Evolutionary conservation across 1,140 invertebrate species (phyloP).

Genomic region (Euborellia annulipes): DNA sequence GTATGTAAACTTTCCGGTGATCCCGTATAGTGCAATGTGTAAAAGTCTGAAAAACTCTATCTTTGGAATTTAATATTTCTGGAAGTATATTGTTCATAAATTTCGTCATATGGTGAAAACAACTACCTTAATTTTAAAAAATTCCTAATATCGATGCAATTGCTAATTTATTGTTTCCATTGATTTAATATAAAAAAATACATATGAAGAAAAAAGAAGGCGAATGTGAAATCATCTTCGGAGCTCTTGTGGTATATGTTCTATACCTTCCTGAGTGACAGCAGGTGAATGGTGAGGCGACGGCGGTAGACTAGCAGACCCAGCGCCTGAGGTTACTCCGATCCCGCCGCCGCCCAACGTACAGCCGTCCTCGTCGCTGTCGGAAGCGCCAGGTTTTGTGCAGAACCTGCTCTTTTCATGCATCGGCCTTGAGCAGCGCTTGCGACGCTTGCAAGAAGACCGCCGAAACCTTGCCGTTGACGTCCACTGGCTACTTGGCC

Average conservation of each 20-base stretch:
- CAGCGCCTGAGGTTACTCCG: slow-evolving; percentile 21
- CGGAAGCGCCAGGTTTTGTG: slow-evolving; percentile 39
- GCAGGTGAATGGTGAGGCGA: slow-evolving; percentile 56
- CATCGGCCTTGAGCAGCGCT: slow-evolving; percentile 29
- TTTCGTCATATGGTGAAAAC: too few species aligned
- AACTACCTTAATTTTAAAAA: too few species aligned
- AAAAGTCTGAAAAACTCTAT: too few species aligned
- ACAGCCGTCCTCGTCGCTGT: slow-evolving; percentile 25
- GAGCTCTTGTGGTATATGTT: slow-evolving; percentile 8
- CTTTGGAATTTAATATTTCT: too few species aligned
- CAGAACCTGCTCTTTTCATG: slow-evolving; percentile 41
- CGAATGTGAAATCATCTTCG: too few species aligned
- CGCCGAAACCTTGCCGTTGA: slow-evolving; percentile 18
- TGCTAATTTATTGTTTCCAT: too few species aligned
- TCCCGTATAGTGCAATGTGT: too few species aligned
- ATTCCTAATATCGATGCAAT: too few species aligned
- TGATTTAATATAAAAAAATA: too few species aligned
- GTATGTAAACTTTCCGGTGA: too few species aligned
- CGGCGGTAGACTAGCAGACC: slow-evolving; percentile 55
- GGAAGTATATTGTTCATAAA: too few species aligned
- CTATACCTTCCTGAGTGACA: slow-evolving; percentile 37
- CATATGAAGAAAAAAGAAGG: too few species aligned
- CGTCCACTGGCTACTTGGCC: background rate
- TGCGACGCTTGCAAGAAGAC: slow-evolving; percentile 31
- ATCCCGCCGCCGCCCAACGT: slow-evolving; percentile 28